Evolutionary conservation across 2,113 vertebrate genomes (phyloP).

Genomic region (Oxyura jamaicensis): DNA sequence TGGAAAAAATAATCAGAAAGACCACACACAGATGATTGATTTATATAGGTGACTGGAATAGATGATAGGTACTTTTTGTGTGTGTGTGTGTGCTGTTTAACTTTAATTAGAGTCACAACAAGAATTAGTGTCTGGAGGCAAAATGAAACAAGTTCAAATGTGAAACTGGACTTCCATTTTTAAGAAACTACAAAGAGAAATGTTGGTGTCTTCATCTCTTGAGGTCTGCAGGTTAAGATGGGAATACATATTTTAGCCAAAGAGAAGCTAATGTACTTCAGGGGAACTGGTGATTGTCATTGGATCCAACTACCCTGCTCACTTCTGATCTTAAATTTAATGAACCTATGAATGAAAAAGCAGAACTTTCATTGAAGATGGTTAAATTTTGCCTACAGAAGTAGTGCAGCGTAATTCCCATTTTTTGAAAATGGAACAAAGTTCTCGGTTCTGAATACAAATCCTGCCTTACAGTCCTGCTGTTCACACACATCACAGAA

Average conservation of each 20-base stretch:
- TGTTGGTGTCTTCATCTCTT: not conserved
- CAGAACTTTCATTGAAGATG: not conserved
- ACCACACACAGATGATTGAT: not conserved
- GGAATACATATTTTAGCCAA: not conserved
- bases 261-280: not conserved
- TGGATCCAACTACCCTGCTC: not conserved
- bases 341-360: not conserved
- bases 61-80: rapidly evolving
- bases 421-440: slow-evolving; percentile 33
- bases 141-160: not conserved
- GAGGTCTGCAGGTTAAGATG: not conserved
- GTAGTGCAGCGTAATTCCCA: slow-evolving; percentile 10
- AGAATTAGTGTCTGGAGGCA: not conserved
- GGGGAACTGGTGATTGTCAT: not conserved
- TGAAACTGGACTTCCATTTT: not conserved
- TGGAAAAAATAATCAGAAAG: not conserved
- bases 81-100: not conserved
- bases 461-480: slow-evolving; percentile 39
- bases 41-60: not conserved
- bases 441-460: slow-evolving; percentile 47
- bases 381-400: not conserved
- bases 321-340: slow-evolving; percentile 14
- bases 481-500: slow-evolving; percentile 50
- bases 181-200: not conserved
- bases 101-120: not conserved